Evolutionary conservation across 2,113 vertebrate genomes (phyloP).

Genomic region (Clupea harengus): DNA sequence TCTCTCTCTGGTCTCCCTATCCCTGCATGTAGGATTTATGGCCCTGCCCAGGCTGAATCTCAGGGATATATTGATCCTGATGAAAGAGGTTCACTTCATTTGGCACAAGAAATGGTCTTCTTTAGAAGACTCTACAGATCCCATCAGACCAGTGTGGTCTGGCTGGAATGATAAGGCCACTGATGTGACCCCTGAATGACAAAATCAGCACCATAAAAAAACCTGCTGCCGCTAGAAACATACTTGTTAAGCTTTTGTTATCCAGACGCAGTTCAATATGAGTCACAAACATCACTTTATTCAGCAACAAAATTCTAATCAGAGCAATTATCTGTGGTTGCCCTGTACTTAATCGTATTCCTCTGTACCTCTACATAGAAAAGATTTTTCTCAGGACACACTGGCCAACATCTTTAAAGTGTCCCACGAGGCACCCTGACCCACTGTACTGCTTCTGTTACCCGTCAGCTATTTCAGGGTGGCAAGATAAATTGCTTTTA

Average conservation of each 20-base stretch:
- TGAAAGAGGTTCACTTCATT: conserved; percentile 54
- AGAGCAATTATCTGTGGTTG: neutral
- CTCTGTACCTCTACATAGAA: neutral
- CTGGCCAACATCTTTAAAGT: neutral
- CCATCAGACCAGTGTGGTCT: conserved; percentile 27
- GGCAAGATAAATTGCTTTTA: neutral
- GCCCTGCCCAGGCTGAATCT: conserved; percentile 33
- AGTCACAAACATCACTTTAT: neutral
- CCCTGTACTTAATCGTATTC: neutral
- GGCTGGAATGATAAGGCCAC: conserved; percentile 13
- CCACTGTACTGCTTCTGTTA: conserved; percentile 9
- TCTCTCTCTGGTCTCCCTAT: conserved; percentile 8
- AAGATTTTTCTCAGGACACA: neutral
- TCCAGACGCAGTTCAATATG: neutral
- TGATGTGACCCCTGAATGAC: conserved; percentile 11
- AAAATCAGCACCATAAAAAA: neutral
- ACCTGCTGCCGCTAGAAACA: neutral
- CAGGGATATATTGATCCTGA: conserved; percentile 54
- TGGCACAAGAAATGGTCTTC: conserved; percentile 39
- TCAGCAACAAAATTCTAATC: neutral
- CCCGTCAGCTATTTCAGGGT: neutral
- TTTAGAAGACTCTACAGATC: conserved; percentile 45
- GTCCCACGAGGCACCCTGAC: neutral
- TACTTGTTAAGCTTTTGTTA: neutral
- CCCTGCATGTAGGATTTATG: conserved; percentile 49